These are phyloP conservation scores for Eulimnadia texana DNA, from an alignment of 1,140 invertebrate genomes.

Conservation along the genomic window DNA sequence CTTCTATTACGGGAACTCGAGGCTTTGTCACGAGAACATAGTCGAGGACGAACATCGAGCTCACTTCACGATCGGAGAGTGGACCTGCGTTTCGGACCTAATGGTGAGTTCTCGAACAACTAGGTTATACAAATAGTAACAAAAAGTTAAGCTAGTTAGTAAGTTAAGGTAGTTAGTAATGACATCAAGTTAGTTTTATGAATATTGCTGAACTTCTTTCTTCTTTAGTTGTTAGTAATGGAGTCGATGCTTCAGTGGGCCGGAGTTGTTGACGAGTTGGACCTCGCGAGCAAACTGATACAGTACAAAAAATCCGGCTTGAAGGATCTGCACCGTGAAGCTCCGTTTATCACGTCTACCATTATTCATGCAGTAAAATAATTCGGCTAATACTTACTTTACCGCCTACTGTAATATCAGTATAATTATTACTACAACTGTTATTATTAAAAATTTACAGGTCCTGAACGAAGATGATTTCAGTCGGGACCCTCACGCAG, in stretches of 20 bases:
- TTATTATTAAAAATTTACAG: not conserved
- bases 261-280: conserved; percentile 4
- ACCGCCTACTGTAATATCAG: too few relatives aligned
- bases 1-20: not conserved
- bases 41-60: conserved; percentile 6
- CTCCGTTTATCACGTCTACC: conserved; percentile 1
- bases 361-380: not conserved
- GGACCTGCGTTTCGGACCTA: conserved; percentile 7
- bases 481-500: not conserved
- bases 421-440: not conserved
- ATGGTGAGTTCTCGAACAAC: too few relatives aligned
- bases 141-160: too few relatives aligned
- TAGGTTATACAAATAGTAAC: too few relatives aligned
- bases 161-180: too few relatives aligned
- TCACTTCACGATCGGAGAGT: conserved; percentile 1
- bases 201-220: too few relatives aligned
- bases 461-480: not conserved
- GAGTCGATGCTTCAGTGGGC: conserved; percentile 6
- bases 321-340: not conserved
- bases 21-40: not conserved
- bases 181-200: too few relatives aligned
- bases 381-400: too few relatives aligned
- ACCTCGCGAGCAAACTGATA: not conserved
- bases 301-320: not conserved
- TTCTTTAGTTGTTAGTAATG: conserved; percentile 1